Conservation (phyloP, 2,797 vertebrate species). For the Astyanax mexicanus region DNA sequence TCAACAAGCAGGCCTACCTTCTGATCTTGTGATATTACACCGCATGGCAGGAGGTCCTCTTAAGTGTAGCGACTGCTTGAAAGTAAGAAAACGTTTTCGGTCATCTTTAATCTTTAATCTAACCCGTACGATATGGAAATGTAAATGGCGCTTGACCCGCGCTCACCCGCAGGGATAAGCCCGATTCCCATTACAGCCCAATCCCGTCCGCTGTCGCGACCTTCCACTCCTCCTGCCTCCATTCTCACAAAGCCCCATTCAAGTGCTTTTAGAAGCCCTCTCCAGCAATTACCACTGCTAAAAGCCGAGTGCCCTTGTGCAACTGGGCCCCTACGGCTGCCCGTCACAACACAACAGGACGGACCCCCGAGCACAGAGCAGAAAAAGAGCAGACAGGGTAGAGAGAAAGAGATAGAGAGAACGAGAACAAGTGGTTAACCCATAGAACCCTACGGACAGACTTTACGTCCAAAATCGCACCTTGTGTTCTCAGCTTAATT, state of each 20-base stretch:
- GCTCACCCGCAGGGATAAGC: constrained; percentile 66
- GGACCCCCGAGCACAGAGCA: constrained; percentile 59
- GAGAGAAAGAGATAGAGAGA: constrained; percentile 55
- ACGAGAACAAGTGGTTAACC: no score
- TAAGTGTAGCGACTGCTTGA: neutral
- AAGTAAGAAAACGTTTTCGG: neutral
- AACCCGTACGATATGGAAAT: constrained; percentile 2
- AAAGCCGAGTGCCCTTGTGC: constrained; percentile 67
- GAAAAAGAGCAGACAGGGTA: constrained; percentile 64
- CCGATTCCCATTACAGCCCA: constrained; percentile 62
- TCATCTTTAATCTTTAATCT: neutral
- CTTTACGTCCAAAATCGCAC: no score
- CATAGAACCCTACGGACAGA: no score
- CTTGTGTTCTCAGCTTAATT: no score
- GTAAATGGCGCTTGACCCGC: constrained; percentile 56
- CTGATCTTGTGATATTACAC: neutral
- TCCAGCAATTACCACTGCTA: constrained; percentile 79
- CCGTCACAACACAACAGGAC: neutral
- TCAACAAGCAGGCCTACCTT: neutral
- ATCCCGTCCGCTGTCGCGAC: constrained; percentile 24
- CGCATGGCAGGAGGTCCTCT: neutral
- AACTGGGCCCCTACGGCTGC: constrained; percentile 4
- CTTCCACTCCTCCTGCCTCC: constrained; percentile 59
- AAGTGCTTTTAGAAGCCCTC: constrained; percentile 78
- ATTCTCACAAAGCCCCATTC: constrained; percentile 73